A percentile compares a stretch with the other conserved stretches of the same genome.
phyloP scores from a whole-genome alignment of 2,113 vertebrate species.

The Saccopteryx bilineata region DNA sequence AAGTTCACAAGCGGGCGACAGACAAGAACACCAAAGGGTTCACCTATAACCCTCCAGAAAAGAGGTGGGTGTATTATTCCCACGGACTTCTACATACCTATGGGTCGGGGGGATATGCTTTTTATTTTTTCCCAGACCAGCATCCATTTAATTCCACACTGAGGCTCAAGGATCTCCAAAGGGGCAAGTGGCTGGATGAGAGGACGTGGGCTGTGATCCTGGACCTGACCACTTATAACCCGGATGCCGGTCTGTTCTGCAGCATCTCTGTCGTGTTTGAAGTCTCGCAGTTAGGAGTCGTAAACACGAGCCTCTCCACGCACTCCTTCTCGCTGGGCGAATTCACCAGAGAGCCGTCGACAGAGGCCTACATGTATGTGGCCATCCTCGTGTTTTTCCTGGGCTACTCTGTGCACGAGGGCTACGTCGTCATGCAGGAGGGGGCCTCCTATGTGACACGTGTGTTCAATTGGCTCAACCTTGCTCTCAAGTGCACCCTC shows the following conservation, averaged over 20 bases:
- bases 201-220: constrained; percentile 86
- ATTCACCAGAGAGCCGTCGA: constrained; percentile 45
- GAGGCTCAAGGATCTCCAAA: constrained; percentile 77
- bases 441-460: constrained; percentile 68
- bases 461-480: constrained; percentile 73
- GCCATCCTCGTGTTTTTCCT: constrained; percentile 74
- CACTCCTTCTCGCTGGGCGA: constrained; percentile 81
- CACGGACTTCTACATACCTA: constrained; percentile 80
- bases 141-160: constrained; percentile 73
- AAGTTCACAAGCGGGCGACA: neutral
- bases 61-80: constrained; percentile 77
- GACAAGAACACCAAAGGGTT: constrained; percentile 64
- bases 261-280: constrained; percentile 85
- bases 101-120: constrained; percentile 80
- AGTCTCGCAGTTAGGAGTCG: constrained; percentile 74
- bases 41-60: constrained; percentile 65
- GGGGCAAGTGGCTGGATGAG: constrained; percentile 85
- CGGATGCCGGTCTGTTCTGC: constrained; percentile 82
- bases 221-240: constrained; percentile 84
- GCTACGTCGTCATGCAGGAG: constrained; percentile 55
- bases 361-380: constrained; percentile 64
- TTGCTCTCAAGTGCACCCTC: constrained; percentile 75
- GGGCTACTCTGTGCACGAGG: constrained; percentile 61
- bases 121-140: constrained; percentile 84
- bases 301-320: constrained; percentile 78